Conservation (phyloP, 64 coral and sea anemone species). For the Dendronephthya gigantea region DNA sequence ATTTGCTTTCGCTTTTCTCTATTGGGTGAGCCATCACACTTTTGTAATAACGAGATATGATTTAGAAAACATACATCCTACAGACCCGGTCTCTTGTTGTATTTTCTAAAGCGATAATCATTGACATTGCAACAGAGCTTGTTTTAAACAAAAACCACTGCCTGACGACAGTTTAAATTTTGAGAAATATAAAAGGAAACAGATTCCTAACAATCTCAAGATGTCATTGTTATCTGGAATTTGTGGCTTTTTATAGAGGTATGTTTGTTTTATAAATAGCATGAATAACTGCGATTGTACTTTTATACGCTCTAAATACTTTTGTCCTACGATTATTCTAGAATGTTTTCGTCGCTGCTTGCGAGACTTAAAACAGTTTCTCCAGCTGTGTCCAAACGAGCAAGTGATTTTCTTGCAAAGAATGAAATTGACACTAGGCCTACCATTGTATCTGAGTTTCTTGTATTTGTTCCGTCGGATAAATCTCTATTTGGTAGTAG, state of each 20-base stretch:
- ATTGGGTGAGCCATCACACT: not conserved
- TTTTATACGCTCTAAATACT: not conserved
- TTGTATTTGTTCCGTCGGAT: not conserved
- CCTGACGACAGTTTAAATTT: too few species aligned
- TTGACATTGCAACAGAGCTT: not conserved
- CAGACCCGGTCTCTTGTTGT: not conserved
- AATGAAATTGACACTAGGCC: not conserved
- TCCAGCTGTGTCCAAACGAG: not conserved
- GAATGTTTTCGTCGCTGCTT: not conserved
- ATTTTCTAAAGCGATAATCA: not conserved
- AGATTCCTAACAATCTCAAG: too few species aligned
- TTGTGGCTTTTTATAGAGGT: too few species aligned
- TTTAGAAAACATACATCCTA: not conserved
- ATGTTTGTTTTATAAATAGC: conserved; percentile 21
- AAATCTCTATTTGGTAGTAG: not conserved
- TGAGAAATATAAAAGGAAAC: too few species aligned
- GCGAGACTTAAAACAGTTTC: not conserved
- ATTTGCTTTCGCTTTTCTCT: not conserved
- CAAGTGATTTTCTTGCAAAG: not conserved
- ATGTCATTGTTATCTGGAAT: too few species aligned
- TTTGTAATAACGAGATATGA: not conserved
- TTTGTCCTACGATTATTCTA: not conserved
- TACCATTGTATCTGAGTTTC: not conserved
- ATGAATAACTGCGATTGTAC: not conserved
- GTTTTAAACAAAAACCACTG: too few species aligned